A percentile compares a stretch with the other conserved stretches of the same genome.
Conservation (phyloP, 1,140 invertebrate species). For the Bombus affinis region DNA sequence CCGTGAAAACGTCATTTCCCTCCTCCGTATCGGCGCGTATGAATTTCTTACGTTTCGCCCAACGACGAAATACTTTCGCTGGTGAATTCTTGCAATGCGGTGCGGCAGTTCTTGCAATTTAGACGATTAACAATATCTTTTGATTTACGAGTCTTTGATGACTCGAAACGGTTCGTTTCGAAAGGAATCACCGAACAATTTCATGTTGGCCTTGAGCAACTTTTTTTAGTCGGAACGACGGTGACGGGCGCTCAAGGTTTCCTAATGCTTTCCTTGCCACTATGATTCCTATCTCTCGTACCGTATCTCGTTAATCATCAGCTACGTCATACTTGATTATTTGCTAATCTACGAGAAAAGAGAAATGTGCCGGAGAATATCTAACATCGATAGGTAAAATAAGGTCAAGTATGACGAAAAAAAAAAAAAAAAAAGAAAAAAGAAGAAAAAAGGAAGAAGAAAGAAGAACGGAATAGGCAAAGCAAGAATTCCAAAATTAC, state of each 20-base stretch:
- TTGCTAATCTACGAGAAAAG: background rate
- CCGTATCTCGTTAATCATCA: background rate
- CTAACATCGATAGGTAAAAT: background rate
- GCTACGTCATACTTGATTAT: background rate
- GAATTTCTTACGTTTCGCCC: too few relatives aligned
- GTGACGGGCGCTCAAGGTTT: background rate
- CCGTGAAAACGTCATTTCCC: too few relatives aligned
- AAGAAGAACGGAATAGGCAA: too few relatives aligned
- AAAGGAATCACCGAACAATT: background rate
- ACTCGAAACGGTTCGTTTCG: background rate
- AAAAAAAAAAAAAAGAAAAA: too few relatives aligned
- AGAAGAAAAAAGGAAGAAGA: rapidly evolving
- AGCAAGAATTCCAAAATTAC: background rate
- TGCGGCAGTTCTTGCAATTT: background rate
- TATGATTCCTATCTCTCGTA: background rate
- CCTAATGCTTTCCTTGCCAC: background rate
- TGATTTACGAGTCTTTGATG: background rate
- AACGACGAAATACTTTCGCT: background rate
- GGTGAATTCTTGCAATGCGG: too few relatives aligned
- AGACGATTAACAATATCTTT: background rate
- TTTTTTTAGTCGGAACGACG: background rate
- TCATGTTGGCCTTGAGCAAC: background rate
- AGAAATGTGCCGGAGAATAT: background rate
- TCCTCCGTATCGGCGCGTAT: too few relatives aligned
- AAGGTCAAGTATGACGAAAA: background rate